Evolutionary conservation across 2,797 vertebrate species (phyloP), one percentile per base, ranked within the genome.

Genomic region (Micromesistius poutassou): DNA sequence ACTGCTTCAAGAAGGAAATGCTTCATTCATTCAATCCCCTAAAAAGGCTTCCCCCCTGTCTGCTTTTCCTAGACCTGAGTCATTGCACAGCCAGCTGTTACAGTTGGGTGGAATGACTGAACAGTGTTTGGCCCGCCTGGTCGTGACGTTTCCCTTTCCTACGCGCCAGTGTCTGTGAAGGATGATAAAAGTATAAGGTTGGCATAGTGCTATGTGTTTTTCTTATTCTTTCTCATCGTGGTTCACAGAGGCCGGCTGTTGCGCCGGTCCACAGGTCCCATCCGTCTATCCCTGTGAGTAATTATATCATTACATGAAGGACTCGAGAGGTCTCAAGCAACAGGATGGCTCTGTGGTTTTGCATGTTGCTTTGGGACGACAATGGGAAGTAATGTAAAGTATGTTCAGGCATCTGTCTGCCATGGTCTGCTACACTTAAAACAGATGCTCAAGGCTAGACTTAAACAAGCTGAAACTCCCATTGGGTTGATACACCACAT

Each of bases 11-110:
- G n/a, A 70, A 70, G 4, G 35, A 35, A 42, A 79, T 78, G 81
- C 75, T 81, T 46, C 31, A 79, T 76, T 73, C 33, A 85, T 84
- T 84, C 72, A 73, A 68, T 28, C n/a, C 4, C 62, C 62, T 50
- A 36, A 79, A 31, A 75, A 71, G 9, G 0, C 13, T 19, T 73
- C 81, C 81, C 80, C 74, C 28, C 55, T 35, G 33, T 35, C 55
- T 62, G 55, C 55, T 31, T 82, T 50, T 46, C 79, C 75, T 71
- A 71, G 73, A 86, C 73, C 72, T 19, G 77, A 79, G 84, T 81
- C 83, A 78, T 81, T 78, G 76, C 79, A 81, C 84, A 82, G 81
- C 83, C 85, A 87, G 81, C 85, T 87, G 88, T 79, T 82, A 36
- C 30, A 82, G 79, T 30, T 71, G 10, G 4, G 75, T 28, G 73